A percentile compares a stretch with the other conserved stretches of the same genome.
phyloP scores from a whole-genome alignment of 2,113 vertebrate genomes.

The Pangasianodon gigas region DNA sequence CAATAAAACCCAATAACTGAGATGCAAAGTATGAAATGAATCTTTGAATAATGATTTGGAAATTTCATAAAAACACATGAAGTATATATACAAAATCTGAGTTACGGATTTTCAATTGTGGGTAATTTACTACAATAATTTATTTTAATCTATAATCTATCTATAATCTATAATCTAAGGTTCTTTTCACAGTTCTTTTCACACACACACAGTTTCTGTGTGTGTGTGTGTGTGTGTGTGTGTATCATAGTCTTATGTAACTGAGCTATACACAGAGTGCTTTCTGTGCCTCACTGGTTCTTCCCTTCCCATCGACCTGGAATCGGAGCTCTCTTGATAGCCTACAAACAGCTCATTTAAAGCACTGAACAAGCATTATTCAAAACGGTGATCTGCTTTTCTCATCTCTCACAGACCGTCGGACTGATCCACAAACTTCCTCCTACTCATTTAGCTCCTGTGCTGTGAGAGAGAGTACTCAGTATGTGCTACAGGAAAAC shows the following conservation, averaged over 20 bases:
- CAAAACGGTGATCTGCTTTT: conserved; percentile 37
- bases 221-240: not conserved
- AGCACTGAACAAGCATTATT: not conserved
- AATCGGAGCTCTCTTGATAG: not conserved
- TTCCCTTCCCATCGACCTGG: not conserved
- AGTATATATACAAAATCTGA: not conserved
- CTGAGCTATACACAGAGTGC: not conserved
- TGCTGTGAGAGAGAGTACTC: conserved; percentile 54
- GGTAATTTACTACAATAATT: not conserved
- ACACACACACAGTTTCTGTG: not conserved
- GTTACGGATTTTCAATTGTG: not conserved
- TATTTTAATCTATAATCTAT: no score
- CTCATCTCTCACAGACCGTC: conserved; percentile 8
- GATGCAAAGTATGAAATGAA: not conserved
- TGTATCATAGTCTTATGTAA: not conserved
- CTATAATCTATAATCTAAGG: no score
- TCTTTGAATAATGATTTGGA: not conserved
- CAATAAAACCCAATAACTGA: not conserved
- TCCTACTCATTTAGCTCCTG: conserved; percentile 45
- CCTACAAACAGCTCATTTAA: not conserved
- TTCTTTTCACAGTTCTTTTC: no score
- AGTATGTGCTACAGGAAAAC: conserved; percentile 62
- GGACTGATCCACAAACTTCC: conserved; percentile 10
- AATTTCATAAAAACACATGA: no score
- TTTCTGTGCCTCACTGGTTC: not conserved